Conservation (phyloP, 2,888 invertebrate genomes). For the Pollenia amentaria region DNA sequence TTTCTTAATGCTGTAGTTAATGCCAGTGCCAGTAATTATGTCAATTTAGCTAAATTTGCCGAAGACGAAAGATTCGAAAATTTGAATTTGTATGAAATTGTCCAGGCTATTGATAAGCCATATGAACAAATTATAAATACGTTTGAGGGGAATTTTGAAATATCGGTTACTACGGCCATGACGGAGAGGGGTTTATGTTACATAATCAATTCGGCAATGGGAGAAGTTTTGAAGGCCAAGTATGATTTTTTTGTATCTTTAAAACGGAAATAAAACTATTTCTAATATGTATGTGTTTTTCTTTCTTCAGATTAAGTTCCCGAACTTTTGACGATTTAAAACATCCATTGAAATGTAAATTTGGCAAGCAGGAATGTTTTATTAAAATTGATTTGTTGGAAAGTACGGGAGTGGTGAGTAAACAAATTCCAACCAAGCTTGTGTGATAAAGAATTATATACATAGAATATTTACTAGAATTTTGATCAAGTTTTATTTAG, state of each 20-base stretch:
- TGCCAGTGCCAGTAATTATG: constrained; percentile 84
- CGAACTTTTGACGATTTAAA: constrained; percentile 70
- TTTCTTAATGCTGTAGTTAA: constrained; percentile 85
- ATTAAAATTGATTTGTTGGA: constrained; percentile 83
- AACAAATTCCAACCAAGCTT: not conserved
- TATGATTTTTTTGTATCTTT: constrained; percentile 67
- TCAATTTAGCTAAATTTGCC: constrained; percentile 83
- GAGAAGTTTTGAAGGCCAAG: constrained; percentile 78
- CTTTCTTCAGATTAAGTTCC: constrained; percentile 16
- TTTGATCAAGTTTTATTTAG: too few relatives aligned
- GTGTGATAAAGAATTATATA: too few relatives aligned
- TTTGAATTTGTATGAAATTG: constrained; percentile 84
- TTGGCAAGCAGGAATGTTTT: constrained; percentile 82
- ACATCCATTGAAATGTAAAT: constrained; percentile 80
- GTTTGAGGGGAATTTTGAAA: constrained; percentile 76
- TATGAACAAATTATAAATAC: constrained; percentile 80
- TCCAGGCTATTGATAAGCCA: constrained; percentile 78
- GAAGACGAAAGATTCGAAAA: constrained; percentile 84
- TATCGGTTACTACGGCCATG: constrained; percentile 85
- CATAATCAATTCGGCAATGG: constrained; percentile 86
- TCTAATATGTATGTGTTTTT: not conserved
- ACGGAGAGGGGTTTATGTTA: constrained; percentile 89
- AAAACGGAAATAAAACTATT: not conserved
- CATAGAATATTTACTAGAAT: too few relatives aligned
- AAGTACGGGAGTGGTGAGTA: constrained; percentile 81